Evolutionary conservation across 2,888 invertebrate species (phyloP).

Genomic region (Rhaphigaster nebulosa): DNA sequence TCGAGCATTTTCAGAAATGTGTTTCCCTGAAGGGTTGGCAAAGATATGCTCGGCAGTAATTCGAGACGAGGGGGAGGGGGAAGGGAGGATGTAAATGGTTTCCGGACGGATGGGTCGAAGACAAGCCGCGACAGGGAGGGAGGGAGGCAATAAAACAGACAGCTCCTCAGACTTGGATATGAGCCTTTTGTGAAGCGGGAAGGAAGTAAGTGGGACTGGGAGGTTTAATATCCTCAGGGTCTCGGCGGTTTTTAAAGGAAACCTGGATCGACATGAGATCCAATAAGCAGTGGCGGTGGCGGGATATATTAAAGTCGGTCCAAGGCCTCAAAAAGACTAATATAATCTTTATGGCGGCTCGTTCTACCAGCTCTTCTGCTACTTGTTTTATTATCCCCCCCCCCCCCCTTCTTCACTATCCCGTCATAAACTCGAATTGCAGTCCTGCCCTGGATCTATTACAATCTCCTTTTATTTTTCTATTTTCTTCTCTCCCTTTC

Average conservation of each 20-base stretch:
- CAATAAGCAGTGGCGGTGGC: conserved; percentile 49
- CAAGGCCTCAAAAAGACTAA: conserved; percentile 57
- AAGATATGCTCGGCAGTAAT: conserved; percentile 33
- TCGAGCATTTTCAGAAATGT: background rate
- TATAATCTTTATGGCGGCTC: conserved; percentile 58
- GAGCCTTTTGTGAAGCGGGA: conserved; percentile 58
- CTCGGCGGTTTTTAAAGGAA: conserved; percentile 54
- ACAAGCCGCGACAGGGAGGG: conserved; percentile 37
- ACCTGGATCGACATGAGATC: conserved; percentile 53
- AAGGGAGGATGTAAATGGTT: conserved; percentile 24
- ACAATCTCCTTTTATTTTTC: conserved; percentile 57
- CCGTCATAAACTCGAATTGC: conserved; percentile 57
- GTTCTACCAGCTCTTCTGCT: conserved; percentile 48
- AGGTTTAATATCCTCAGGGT: conserved; percentile 52
- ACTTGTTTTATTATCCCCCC: conserved; percentile 55
- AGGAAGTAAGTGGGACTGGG: conserved; percentile 43
- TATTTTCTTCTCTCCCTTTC: conserved; percentile 44
- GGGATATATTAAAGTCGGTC: conserved; percentile 56
- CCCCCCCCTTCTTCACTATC: conserved; percentile 29
- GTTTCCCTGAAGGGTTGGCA: background rate
- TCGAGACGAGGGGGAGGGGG: background rate
- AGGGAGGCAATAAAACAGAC: conserved; percentile 57
- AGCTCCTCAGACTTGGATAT: conserved; percentile 51
- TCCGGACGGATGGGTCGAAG: conserved; percentile 16
- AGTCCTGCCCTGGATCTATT: conserved; percentile 49